Evolutionary conservation across 2,888 invertebrate species (phyloP).

Genomic region (Linnaemya vulpina): DNA sequence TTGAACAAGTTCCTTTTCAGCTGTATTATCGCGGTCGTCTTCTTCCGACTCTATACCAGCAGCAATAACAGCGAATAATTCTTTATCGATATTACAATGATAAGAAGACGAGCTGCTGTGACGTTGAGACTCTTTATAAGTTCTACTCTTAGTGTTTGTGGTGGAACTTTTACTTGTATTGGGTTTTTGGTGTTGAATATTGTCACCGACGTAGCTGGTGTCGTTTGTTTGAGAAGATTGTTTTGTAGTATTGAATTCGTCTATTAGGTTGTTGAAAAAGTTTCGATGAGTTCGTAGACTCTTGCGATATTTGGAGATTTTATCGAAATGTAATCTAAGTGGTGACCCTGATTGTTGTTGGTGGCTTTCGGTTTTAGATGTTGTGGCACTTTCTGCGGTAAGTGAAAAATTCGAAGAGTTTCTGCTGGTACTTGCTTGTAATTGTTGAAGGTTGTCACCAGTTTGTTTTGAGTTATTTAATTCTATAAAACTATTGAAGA

Average conservation of each 20-base stretch:
- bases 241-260: slow-evolving; percentile 49
- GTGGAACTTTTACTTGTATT: slow-evolving; percentile 47
- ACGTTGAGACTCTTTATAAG: slow-evolving; percentile 31
- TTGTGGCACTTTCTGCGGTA: slow-evolving; percentile 39
- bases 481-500: slow-evolving; percentile 61
- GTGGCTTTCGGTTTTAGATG: slow-evolving; percentile 32
- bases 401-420: neutral
- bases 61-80: slow-evolving; percentile 45
- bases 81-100: slow-evolving; percentile 57
- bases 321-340: slow-evolving; percentile 70
- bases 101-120: slow-evolving; percentile 52
- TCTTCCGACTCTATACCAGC: slow-evolving; percentile 57
- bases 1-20: slow-evolving; percentile 71
- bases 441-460: slow-evolving; percentile 27
- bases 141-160: slow-evolving; percentile 44
- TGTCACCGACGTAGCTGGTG: slow-evolving; percentile 48
- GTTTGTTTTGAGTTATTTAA: slow-evolving; percentile 46
- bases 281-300: slow-evolving; percentile 76
- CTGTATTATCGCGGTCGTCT: slow-evolving; percentile 63
- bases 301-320: slow-evolving; percentile 77
- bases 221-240: slow-evolving; percentile 65
- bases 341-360: slow-evolving; percentile 48
- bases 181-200: slow-evolving; percentile 43
- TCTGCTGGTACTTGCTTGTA: slow-evolving; percentile 10
- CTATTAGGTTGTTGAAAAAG: slow-evolving; percentile 65